A percentile compares a stretch with the other conserved stretches of the same genome.
Conservation (phyloP, 2,797 vertebrate genomes). For the Lophotriccus pileatus region DNA sequence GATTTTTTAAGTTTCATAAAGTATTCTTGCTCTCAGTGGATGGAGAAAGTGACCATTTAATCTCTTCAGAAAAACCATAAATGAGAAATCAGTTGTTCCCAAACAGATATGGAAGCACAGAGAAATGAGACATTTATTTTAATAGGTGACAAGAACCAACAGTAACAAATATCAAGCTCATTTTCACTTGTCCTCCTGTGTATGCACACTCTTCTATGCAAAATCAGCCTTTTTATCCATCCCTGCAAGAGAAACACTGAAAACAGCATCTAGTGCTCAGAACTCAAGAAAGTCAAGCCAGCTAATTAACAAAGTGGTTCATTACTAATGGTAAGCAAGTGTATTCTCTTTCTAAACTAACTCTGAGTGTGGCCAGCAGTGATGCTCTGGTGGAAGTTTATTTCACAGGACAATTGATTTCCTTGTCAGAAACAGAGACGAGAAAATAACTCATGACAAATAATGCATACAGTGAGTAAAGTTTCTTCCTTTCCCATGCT, state of each 20-base stretch:
- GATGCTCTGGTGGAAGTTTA: neutral
- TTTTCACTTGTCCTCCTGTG: neutral
- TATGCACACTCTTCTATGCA: neutral
- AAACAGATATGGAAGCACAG: neutral
- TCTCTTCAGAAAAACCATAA: neutral
- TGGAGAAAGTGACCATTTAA: neutral
- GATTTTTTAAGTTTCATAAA: neutral
- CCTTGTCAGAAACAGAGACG: neutral
- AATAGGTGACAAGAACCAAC: neutral
- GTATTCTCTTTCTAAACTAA: neutral
- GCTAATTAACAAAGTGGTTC: neutral
- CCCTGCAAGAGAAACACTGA: neutral
- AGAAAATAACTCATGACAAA: neutral
- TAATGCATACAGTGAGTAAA: neutral
- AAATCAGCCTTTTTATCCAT: neutral
- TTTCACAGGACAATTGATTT: neutral
- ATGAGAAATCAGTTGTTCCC: neutral
- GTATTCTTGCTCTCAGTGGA: neutral
- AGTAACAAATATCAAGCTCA: neutral
- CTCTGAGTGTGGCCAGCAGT: neutral
- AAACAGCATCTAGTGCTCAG: neutral
- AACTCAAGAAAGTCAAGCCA: neutral
- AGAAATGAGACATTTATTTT: neutral
- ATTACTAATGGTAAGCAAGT: neutral
- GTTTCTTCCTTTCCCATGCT: neutral